Conservation (phyloP, 2,797 vertebrate species). For the Syngnathus rostellatus region DNA sequence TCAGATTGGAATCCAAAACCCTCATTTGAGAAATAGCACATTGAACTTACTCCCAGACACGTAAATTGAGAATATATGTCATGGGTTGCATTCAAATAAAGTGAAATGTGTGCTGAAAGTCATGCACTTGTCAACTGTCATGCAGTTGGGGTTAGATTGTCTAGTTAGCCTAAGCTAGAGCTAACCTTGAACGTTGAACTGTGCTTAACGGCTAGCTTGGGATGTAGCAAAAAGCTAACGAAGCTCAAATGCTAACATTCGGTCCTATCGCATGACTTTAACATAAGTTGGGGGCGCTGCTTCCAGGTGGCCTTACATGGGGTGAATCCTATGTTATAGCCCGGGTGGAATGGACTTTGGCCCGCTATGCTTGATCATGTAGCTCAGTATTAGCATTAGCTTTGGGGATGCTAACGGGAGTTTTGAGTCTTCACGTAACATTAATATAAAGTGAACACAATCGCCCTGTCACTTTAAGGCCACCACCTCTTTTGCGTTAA, state of each 20-base stretch:
- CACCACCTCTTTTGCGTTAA: slow-evolving; percentile 55
- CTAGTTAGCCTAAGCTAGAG: background rate
- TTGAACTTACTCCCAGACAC: background rate
- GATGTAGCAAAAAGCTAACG: background rate
- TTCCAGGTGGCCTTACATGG: no score
- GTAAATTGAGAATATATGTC: background rate
- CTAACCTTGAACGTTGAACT: slow-evolving; percentile 33
- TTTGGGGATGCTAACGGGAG: background rate
- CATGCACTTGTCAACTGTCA: background rate
- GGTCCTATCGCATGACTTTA: background rate
- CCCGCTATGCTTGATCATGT: background rate
- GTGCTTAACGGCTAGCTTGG: background rate
- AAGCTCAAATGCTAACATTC: background rate
- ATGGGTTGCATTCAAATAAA: background rate
- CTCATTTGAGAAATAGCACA: background rate
- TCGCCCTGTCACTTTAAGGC: slow-evolving; percentile 75
- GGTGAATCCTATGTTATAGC: background rate
- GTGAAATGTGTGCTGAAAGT: background rate
- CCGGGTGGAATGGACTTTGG: background rate
- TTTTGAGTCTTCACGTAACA: slow-evolving; percentile 34
- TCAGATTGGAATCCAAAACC: background rate
- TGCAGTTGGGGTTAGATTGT: slow-evolving; percentile 7
- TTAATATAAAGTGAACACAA: slow-evolving; percentile 63
- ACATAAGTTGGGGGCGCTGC: background rate
- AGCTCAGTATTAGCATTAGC: slow-evolving; percentile 1